Base-by-base conservation (phyloP, 1,140 invertebrate species). In the Nephila pilipes region DNA sequence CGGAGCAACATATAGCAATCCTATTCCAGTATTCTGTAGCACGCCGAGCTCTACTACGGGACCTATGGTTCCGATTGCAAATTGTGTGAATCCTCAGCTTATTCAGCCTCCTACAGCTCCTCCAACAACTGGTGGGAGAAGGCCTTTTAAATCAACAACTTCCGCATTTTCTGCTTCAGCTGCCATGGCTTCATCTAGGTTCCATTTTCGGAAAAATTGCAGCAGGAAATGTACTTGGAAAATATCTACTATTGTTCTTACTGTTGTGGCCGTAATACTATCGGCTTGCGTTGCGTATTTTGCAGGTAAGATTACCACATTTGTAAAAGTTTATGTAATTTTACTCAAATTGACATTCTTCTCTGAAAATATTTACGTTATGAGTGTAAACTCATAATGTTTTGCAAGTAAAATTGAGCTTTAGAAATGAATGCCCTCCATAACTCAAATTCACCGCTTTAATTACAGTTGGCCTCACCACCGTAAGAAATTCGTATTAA, bases 181-280 rank as follows among this genome's bases (percentile, higher is more conserved):
- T 38, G 90, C 87, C 12, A 93, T 94, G 63, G 92, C 93, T 1
- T 88, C 94, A 18, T 97, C 97, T 95, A 96, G 97, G 58, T 98
- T 98, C 95, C 98, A 98, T 95, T 98, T 98, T 95, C 97, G 97
- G 95, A 98, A 99, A 96, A 97, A 97, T 94, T 96, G 98, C 94
- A 97, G 85, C 22, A 94, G 94, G 60, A 97, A 97, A 95, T 99
- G 98, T 95, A 97, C 97, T 75, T 99, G 98, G 98, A 98, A 98
- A 95, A 98, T 98, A 95, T 97, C 98, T 80, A 98, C 98, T 36
- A 97, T 99, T 94, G 97, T 97, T 85, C 97, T 98, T 94, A 97
- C 98, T 94, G 97, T 98, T 95, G 96, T 98, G 93, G 97, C 97
- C 94, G 96, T 98, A 93, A 96, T 98, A 94, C 96, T 98, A 94